Base-by-base conservation (phyloP, 2,113 vertebrate species). In the Engraulis encrasicolus region DNA sequence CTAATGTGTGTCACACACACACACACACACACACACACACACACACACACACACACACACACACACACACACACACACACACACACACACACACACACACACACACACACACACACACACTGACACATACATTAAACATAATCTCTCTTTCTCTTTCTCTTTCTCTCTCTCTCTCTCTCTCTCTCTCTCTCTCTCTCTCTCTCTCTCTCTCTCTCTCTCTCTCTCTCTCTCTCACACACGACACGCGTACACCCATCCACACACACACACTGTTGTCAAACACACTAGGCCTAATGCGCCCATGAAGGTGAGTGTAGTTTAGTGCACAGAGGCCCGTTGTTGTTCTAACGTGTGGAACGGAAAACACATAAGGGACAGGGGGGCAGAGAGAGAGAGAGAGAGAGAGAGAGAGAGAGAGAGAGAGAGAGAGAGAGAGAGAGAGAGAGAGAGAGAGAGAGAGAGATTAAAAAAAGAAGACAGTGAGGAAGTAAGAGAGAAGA, bases 231-330 rank as follows among this genome's bases (percentile, higher is more conserved):
- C 49, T 83, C 50, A 85, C 85, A n/a, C n/a, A n/a, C n/a, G n/a
- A n/a, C n/a, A n/a, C n/a, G n/a, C n/a, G n/a, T n/a, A n/a, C n/a
- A n/a, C n/a, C n/a, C n/a, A n/a, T n/a, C n/a, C n/a, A n/a, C n/a
- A n/a, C n/a, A n/a, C n/a, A n/a, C n/a, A n/a, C 84, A 81, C 15
- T 79, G 18, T 58, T 84, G 58, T 61, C 80, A 81, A 84, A 83
- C 61, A 36, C 34, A 80, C 37, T 50, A 40, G 78, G 36, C 27
- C 61, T 66, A 27, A 71, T 31, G 61, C 34, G 61, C 31, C 15
- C 50, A 40, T 50, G 40, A 50, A 34, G 27, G 27, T 1, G 61
- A 34, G 61, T 34, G 31, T 45, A 45, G 40, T 45, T 45, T 31
- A 27, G 4, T 15, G 74, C 81, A 82, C 40, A 82, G 40, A 77